Base-by-base conservation (phyloP, 1,140 invertebrate species). In the Neodiprion fabricii region DNA sequence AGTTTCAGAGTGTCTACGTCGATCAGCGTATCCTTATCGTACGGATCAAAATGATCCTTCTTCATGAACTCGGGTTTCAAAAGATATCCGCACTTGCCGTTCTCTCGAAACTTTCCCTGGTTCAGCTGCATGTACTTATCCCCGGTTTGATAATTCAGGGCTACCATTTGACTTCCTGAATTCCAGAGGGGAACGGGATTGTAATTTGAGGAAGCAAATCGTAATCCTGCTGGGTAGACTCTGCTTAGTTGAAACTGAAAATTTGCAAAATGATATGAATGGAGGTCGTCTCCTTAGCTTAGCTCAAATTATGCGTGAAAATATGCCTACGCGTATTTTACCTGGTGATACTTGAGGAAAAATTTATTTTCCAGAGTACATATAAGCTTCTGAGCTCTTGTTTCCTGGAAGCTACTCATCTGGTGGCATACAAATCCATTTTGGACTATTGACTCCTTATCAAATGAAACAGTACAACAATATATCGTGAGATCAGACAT, bases 381-480 rank as follows among this genome's bases (percentile, higher is more conserved):
- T 80, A 96, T 93, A 66, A 93, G 89, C 80, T 95, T 95, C 82
- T 97, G 95, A 0, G 95, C 95, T 88, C 96, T 97, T 0, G 93
- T 95, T 88, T 98, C 96, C 0, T 95, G 94, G 83, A 97, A 97
- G 1, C 96, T 97, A 21, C 95, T 96, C 96, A 98, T 97, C 84
- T 98, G 95, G 81, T 92, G 91, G 85, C 92, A 95, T 28, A 94
- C 89, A 83, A 93, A 92, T 0, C 91, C 91, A 73, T 91, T 91
- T 72, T 86, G 89, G n/a, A 88, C 88, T 8, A 92, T 82, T 72
- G 89, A 84, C 10, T 94, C 92, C 50, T 90, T 86, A 77, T 91
- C 92, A 83, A 95, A 95, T 0, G 92, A 91, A 1, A 97, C 95
- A 66, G 96, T 95, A 68, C 94, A 91, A 86, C 96, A 98, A 85